Evolutionary conservation across 1,140 invertebrate genomes (phyloP), one percentile per base, ranked within the genome.

Genomic region (Dinoponera quadriceps): DNA sequence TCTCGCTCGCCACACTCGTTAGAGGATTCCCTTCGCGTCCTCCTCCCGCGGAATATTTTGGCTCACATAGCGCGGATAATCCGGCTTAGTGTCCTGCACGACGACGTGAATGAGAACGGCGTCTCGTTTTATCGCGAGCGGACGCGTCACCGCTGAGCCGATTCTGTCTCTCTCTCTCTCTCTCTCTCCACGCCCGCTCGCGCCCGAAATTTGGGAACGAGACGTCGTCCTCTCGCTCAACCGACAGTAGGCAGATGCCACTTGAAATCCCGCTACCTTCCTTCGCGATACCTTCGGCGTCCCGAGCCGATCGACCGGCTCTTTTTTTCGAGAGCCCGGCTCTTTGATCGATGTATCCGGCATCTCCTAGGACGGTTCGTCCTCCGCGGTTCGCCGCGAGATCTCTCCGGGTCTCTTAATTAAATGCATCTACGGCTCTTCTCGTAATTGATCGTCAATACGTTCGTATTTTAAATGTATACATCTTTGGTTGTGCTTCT

Each of bases 241-340:
- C 62, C n/a, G 84, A 93, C 92, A 93, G 90, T 94, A 91, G 91
- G 91, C 93, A 94, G 93, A 94, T 94, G 93, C 92, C 90, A 89
- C 85, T 83, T 86, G 86, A 91, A 90, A 92, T 88, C 83, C 83
- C 75, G 84, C 59, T 73, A 57, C 71, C 54, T 49, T 74, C 75
- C 48, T 13, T 62, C 73, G 11, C 29, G 66, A 68, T 65, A 48
- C 68, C 16, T 71, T 71, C 71, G 14, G 69, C 49, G 33, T 57
- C 38, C 22, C 65, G 51, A 78, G 33, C 44, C 29, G 62, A 54
- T 72, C 65, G 68, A 33, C 55, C 77, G 69, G 44, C 49, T 59
- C 63, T 72, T 49, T 33, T 72, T 49, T 33, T 44, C 29, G 5
- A 16, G 22, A 29, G 29, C 9, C 16, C 20, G 14, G n/a, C n/a